Evolutionary conservation across 2,113 vertebrate species (phyloP).

Genomic region (Odobenus rosmarus): DNA sequence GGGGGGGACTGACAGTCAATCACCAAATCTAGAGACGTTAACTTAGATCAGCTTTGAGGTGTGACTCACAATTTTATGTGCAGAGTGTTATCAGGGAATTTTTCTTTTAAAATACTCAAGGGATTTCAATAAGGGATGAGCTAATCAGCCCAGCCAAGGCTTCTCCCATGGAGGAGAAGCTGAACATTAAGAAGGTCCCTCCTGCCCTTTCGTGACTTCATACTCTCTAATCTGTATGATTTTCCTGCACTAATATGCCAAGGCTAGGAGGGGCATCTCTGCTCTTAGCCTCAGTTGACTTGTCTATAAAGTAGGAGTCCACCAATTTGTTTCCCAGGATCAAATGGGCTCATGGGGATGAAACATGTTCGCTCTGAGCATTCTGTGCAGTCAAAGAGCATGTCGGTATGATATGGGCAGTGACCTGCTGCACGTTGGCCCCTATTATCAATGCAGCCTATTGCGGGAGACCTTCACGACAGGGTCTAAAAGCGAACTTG

Average conservation of each 20-base stretch:
- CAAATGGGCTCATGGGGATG: background rate
- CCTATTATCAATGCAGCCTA: background rate
- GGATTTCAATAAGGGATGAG: background rate
- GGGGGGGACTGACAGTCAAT: background rate
- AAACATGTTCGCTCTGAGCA: background rate
- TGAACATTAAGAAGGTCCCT: background rate
- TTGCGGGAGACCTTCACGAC: background rate
- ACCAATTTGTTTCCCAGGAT: background rate
- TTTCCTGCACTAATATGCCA: background rate
- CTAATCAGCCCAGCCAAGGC: background rate
- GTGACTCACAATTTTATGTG: background rate
- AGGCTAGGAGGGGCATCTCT: background rate
- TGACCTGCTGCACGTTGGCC: background rate
- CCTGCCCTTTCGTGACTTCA: background rate
- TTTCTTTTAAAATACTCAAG: constrained; percentile 25
- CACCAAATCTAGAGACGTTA: background rate
- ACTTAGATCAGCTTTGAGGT: background rate
- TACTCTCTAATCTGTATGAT: background rate
- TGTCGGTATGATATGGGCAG: background rate
- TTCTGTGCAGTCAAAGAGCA: background rate
- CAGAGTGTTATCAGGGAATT: background rate
- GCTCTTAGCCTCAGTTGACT: background rate
- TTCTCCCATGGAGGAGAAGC: background rate
- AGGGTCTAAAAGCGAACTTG: background rate
- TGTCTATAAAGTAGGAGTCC: background rate